These are phyloP conservation scores for Ophonus ardosiacus DNA, from an alignment of 2,888 invertebrate genomes.

Conservation along the genomic window DNA sequence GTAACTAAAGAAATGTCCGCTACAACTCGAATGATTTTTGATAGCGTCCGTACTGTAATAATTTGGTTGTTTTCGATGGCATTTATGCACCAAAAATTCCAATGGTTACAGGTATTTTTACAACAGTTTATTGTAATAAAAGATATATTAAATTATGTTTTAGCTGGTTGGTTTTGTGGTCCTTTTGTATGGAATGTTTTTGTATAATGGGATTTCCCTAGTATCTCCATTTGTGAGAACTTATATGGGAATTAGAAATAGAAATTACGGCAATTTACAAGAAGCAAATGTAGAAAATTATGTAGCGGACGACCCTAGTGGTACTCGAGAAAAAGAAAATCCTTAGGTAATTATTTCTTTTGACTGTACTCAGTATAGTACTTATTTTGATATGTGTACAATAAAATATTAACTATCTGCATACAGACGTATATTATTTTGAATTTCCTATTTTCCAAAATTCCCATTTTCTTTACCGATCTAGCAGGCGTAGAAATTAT, in stretches of 20 bases:
- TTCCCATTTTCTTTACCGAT: conserved; percentile 19
- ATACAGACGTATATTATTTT: neutral
- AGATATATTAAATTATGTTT: neutral
- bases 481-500: conserved; percentile 26
- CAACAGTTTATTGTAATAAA: too few relatives aligned
- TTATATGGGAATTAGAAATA: conserved; percentile 66
- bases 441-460: neutral
- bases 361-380: conserved; percentile 2
- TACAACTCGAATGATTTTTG: conserved; percentile 93
- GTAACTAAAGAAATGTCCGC: conserved; percentile 96
- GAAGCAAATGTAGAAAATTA: conserved; percentile 73
- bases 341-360: conserved; percentile 22
- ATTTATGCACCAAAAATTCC: conserved; percentile 88
- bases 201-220: conserved; percentile 82
- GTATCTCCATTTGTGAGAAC: conserved; percentile 68
- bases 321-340: conserved; percentile 1
- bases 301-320: conserved; percentile 69
- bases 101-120: conserved; percentile 82
- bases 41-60: conserved; percentile 89
- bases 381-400: conserved; percentile 51
- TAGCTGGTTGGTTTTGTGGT: conserved; percentile 87
- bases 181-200: conserved; percentile 88
- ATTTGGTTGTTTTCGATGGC: conserved; percentile 91
- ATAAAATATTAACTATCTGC: neutral
- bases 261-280: conserved; percentile 69